Evolutionary conservation across 2,113 vertebrate species (phyloP), one percentile per base, ranked within the genome.

Genomic region (Phrynocephalus versicolor): DNA sequence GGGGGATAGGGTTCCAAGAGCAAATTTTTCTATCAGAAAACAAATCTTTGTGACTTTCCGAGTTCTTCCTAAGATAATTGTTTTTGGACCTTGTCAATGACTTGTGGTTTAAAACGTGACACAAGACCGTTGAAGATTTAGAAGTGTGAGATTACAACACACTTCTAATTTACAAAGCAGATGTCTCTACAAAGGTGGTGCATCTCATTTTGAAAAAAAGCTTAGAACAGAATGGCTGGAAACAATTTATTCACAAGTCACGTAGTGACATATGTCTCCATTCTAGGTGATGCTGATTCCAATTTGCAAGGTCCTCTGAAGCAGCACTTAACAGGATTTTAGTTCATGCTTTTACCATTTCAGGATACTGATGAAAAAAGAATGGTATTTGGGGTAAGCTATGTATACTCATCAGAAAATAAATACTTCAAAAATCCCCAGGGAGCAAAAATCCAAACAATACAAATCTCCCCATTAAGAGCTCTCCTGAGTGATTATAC

Each of bases 401-500:
- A 89, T 72, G 84, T 62, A 81, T 79, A 6, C 6, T 45, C 82
- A 71, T 41, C 51, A 89, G 81, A 89, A 90, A 89, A 41, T 88
- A 89, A 89, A 41, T 1, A 1, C 81, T 82, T 27, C 83, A 89
- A 81, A 57, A 25, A 72, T 89, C 86, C 85, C 86, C 88, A 74
- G 64, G 2, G 82, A 86, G 89, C 82, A 72, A 89, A 92, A 16
- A 87, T 85, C 86, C 87, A 86, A 89, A 81, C 88, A 85, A 35
- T 2, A 74, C 55, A 83, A 89, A 75, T 81, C 64, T 51, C 88
- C 75, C 86, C 41, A 65, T 79, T 1, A 90, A 92, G 90, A 71
- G 85, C 73, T 86, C 82, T 77, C 33, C 58, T 89, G 91, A 84
- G 82, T 83, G 91, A 86, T 82, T 92, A 89, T 87, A 87, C 89